Evolutionary conservation across 2,113 vertebrate genomes (phyloP), one percentile per base, ranked within the genome.

Genomic region (Macroglossus sobrinus): DNA sequence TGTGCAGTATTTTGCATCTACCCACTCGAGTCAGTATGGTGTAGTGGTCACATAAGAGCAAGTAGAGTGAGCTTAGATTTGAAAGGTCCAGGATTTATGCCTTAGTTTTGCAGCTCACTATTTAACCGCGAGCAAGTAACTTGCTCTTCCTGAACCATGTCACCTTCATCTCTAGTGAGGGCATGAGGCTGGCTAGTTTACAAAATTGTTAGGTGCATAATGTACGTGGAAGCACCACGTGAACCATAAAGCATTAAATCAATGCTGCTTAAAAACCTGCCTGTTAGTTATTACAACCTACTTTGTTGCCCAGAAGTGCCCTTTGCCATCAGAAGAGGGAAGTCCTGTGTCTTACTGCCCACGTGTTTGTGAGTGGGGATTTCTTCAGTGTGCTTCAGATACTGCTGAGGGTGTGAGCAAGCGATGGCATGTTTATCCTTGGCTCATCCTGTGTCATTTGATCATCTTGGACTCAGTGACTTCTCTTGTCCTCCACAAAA

Each of bases 401-500:
- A 1, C 55, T n/a, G 61, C 24, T 8, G 55, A 33, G 69, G 50
- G 69, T 1, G 11, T 15, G 12, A 93, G 55, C 35, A 22, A 71
- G 89, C 71, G 40, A 9, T 4, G 33, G 35, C 84, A 28, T 50
- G 87, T 26, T 24, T 55, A 63, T 53, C 43, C 69, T 64, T 35
- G 90, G 93, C 84, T 66, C 66, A 35, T 80, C 50, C 57, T 88
- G 45, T 93, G 92, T 93, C 87, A 94, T 90, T 92, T 84, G 97
- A 96, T 93, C 72, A 28, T 81, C 95, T 94, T 50, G 71, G 80
- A 93, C 21, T 33, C 4, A 0, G 26, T 57, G 79, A 92, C 88
- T 88, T 91, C 72, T 92, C 61, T 79, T 79, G 84, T 84, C 84
- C 45, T 84, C 87, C 45, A 75, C 64, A 71, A 68, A 90, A 93